Percentiles rank a stretch among this genome's conserved stretches.
Conservation (phyloP, 2,797 vertebrate species). For the Gila robusta region DNA sequence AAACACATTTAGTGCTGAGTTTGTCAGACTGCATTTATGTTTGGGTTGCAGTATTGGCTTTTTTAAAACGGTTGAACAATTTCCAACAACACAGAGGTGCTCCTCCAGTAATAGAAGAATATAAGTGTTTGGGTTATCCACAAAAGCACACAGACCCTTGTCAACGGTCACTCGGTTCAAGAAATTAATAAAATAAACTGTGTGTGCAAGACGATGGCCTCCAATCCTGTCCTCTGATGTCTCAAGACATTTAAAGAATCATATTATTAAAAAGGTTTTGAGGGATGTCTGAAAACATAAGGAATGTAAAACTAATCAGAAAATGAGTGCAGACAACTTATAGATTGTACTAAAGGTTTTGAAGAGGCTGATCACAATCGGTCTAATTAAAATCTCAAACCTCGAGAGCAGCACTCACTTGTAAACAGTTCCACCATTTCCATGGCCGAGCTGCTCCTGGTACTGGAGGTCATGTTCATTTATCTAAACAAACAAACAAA, state of each 20-base stretch:
- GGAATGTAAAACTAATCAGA: conserved; percentile 21
- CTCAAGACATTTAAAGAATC: conserved; percentile 24
- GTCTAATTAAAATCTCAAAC: conserved; percentile 57
- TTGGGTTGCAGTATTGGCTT: conserved; percentile 90
- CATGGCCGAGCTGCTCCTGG: conserved; percentile 97
- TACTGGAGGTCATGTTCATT: conserved; percentile 98
- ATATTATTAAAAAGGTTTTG: conserved; percentile 3
- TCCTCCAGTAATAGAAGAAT: conserved; percentile 62
- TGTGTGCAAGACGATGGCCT: conserved; percentile 75
- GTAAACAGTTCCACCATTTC: conserved; percentile 98
- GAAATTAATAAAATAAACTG: conserved; percentile 53
- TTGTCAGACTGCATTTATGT: conserved; percentile 96
- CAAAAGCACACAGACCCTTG: conserved; percentile 4
- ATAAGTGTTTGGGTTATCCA: not conserved
- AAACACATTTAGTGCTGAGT: conserved; percentile 89
- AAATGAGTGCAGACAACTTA: not conserved
- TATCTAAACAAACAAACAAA: conserved; percentile 81
- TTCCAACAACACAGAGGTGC: conserved; percentile 82
- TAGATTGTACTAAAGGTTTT: conserved; percentile 26
- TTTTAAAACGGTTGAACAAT: conserved; percentile 66
- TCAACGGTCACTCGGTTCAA: not conserved
- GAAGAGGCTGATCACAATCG: conserved; percentile 40
- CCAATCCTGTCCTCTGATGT: conserved; percentile 65
- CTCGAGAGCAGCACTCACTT: conserved; percentile 84
- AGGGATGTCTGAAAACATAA: conserved; percentile 30